Base-by-base conservation (phyloP, 1,140 invertebrate species). In the Neuroterus valhalla region DNA sequence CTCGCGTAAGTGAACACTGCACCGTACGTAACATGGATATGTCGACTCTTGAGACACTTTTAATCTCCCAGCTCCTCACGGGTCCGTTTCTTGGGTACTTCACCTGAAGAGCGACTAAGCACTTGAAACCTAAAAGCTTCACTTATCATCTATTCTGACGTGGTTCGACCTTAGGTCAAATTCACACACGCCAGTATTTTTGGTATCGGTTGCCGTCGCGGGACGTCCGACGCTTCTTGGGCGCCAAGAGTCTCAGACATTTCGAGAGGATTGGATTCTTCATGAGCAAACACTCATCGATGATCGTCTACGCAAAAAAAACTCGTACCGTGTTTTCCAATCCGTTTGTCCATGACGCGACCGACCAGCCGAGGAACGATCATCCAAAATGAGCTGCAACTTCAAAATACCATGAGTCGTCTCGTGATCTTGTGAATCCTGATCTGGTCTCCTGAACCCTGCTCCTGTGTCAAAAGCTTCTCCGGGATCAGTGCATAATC, bases 1-100 rank as follows among this genome's bases (percentile, higher is more conserved):
- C 76, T 75, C 81, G 52, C 67, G 55, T 62, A 23, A 62, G 55
- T 62, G 55, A 62, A 62, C 55, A 62, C 55, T 62, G 23, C 55
- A 62, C 55, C 55, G 12, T 31, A 38, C 23, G 23, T 31, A 62
- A 62, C 55, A 62, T 26, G 55, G 55, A 62, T 62, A 62, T 62
- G 55, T 55, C 52, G 52, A 55, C 52, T 55, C 52, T 55, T 55
- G 52, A 55, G 23, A 62, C 55, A 62, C 55, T 62, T 62, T 23
- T 14, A 62, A n/a, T 62, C 55, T 12, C 6, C 26, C 55, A 14
- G 23, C 31, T 62, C 46, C n/a, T 31, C 23, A 12, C 21, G 26
- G 21, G 21, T 62, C 21, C 21, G 8, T 62, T 62, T 62, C 21
- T 62, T 62, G 26, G 23, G 10, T 62, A 31, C 23, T 62, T 62